Evolutionary conservation across 2,113 vertebrate genomes (phyloP).

Genomic region (Scophthalmus maximus): DNA sequence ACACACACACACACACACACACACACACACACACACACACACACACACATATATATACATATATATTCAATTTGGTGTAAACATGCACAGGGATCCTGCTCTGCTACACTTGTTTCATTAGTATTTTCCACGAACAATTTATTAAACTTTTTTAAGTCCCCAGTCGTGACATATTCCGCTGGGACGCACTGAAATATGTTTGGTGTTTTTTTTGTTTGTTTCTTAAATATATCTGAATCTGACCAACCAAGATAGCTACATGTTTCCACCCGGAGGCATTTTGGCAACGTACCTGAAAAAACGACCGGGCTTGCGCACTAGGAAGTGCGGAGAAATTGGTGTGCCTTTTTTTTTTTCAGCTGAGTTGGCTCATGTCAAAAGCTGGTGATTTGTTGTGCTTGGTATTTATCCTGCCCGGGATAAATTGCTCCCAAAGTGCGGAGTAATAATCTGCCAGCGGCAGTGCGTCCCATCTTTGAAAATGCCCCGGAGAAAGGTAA

Average conservation of each 20-base stretch:
- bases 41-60: too few relatives aligned
- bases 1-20: too few relatives aligned
- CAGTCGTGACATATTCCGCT: too few relatives aligned
- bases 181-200: too few relatives aligned
- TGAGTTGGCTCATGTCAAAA: constrained; percentile 48
- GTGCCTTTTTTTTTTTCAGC: constrained; percentile 43
- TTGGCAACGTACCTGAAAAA: constrained; percentile 44
- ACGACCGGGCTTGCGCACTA: constrained; percentile 46
- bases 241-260: not conserved
- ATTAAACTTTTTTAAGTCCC: too few relatives aligned
- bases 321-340: constrained; percentile 67
- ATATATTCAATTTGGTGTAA: too few relatives aligned
- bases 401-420: not conserved
- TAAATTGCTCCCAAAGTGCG: not conserved
- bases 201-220: too few relatives aligned
- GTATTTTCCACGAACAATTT: too few relatives aligned
- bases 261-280: constrained; percentile 59
- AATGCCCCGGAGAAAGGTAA: constrained; percentile 81
- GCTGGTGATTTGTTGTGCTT: not conserved
- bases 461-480: not conserved
- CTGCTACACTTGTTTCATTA: too few relatives aligned
- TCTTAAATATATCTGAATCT: not conserved
- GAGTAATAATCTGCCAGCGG: not conserved
- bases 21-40: too few relatives aligned
- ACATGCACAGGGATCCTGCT: too few relatives aligned